Conservation (phyloP, 2,113 vertebrate genomes). For the Aspiorhynchus laticeps region DNA sequence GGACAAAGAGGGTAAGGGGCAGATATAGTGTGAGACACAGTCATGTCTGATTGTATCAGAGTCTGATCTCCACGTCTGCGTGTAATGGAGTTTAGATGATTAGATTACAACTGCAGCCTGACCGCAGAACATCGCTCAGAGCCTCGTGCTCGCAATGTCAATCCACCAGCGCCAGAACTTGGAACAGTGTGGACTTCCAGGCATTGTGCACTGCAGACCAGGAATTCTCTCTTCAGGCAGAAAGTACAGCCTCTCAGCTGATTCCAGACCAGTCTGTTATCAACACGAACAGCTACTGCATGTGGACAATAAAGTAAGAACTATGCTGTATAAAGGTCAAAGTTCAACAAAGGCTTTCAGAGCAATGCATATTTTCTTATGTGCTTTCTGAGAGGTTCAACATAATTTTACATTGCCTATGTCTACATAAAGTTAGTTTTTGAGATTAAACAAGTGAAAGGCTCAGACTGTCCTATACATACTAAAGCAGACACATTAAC, state of each 20-base stretch:
- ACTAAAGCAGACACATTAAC: no score
- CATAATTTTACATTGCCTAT: no score
- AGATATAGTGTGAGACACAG: not conserved
- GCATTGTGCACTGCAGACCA: slow-evolving; percentile 9
- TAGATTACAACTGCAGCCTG: slow-evolving; percentile 2
- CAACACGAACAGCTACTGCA: no score
- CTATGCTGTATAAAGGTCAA: not conserved
- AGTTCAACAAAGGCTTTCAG: not conserved
- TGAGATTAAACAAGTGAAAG: no score
- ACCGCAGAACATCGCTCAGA: not conserved
- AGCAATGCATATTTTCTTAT: not conserved
- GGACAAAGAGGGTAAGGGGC: not conserved
- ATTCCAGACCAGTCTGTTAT: not conserved
- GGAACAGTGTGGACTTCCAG: not conserved
- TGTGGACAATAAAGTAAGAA: not conserved
- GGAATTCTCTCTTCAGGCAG: not conserved
- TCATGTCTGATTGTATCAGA: not conserved
- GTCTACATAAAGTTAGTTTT: no score
- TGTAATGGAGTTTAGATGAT: slow-evolving; percentile 27
- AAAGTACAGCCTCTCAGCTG: not conserved
- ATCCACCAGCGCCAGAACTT: slow-evolving; percentile 13
- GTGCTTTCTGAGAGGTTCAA: no score
- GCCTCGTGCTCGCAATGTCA: slow-evolving; percentile 1
- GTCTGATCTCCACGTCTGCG: not conserved
- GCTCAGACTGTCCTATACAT: no score